phyloP scores from a whole-genome alignment of 2,888 invertebrate genomes.

The Torymus texanus region DNA sequence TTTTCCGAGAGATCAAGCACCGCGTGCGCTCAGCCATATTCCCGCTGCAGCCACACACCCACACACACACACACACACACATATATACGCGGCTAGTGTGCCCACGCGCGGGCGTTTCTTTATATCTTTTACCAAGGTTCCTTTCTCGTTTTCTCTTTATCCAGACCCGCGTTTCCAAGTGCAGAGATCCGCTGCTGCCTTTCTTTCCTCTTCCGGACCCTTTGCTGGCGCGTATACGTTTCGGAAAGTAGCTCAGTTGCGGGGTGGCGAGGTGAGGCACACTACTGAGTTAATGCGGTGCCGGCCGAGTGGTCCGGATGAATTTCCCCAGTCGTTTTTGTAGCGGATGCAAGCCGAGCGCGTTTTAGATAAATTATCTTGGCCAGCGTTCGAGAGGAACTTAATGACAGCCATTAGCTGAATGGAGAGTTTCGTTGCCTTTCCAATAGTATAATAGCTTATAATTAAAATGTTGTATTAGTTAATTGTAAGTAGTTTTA shows the following conservation, averaged over 20 bases:
- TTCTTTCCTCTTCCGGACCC: constrained; percentile 7
- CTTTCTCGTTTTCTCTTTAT: constrained; percentile 1
- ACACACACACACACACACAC: neutral
- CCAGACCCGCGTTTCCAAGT: constrained; percentile 1
- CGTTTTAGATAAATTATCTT: constrained; percentile 4
- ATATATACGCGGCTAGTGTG: neutral
- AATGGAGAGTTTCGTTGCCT: no score
- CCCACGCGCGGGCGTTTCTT: neutral
- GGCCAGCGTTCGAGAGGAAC: no score
- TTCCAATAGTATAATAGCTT: neutral
- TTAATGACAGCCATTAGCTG: no score
- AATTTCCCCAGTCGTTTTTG: constrained; percentile 40
- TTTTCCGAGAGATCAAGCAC: constrained; percentile 61
- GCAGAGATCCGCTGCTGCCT: constrained; percentile 8
- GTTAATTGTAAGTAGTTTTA: no score
- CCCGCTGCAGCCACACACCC: neutral
- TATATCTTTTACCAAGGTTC: constrained; percentile 12
- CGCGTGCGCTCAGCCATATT: constrained; percentile 6
- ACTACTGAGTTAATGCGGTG: constrained; percentile 39
- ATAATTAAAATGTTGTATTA: neutral
- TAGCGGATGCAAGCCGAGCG: neutral
- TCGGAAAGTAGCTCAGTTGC: constrained; percentile 15
- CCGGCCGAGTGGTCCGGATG: constrained; percentile 11
- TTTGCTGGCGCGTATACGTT: constrained; percentile 1
- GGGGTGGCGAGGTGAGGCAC: neutral